Evolutionary conservation across 2,797 vertebrate species (phyloP).

Genomic region (Denticeps clupeoides): DNA sequence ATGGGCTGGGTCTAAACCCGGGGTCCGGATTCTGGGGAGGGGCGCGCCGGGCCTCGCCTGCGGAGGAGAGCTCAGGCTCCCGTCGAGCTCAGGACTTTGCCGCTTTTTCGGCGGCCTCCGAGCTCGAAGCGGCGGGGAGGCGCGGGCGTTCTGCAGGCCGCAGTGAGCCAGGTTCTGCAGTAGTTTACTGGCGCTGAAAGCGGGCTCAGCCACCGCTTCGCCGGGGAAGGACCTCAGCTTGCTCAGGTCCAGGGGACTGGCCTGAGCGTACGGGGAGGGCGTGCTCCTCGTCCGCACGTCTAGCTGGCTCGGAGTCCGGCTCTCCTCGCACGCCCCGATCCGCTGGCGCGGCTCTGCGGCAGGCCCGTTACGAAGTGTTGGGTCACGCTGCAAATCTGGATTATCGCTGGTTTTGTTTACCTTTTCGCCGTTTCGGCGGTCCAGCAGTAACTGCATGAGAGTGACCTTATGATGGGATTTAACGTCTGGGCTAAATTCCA

Average conservation of each 20-base stretch:
- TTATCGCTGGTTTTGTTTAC: slow-evolving; percentile 57
- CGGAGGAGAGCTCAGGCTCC: slow-evolving; percentile 70
- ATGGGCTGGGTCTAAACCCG: slow-evolving; percentile 64
- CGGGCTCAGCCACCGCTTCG: slow-evolving; percentile 65
- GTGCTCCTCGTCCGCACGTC: slow-evolving; percentile 36
- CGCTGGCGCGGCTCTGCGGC: slow-evolving; percentile 42
- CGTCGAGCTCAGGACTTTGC: slow-evolving; percentile 61
- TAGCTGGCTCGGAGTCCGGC: slow-evolving; percentile 46
- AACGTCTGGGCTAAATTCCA: slow-evolving; percentile 67
- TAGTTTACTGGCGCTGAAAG: slow-evolving; percentile 94
- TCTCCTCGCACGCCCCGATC: slow-evolving; percentile 45
- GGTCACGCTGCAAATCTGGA: slow-evolving; percentile 62
- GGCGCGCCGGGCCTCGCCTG: no score
- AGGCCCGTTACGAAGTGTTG: slow-evolving; percentile 52
- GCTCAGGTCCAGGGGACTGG: slow-evolving; percentile 64
- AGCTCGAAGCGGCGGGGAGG: slow-evolving; percentile 45
- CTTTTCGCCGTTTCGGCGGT: slow-evolving; percentile 81
- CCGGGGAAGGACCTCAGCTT: slow-evolving; percentile 65
- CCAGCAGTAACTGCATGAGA: slow-evolving; percentile 89
- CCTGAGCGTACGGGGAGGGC: slow-evolving; percentile 54
- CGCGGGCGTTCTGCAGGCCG: slow-evolving; percentile 58
- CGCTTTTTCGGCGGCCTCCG: slow-evolving; percentile 45
- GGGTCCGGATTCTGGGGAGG: slow-evolving; percentile 63
- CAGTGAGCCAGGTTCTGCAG: slow-evolving; percentile 94
- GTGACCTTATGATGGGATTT: slow-evolving; percentile 92